Percentiles rank a stretch among this genome's conserved stretches.
These are phyloP conservation scores for Siniperca scherzeri DNA, from an alignment of 2,797 vertebrate genomes.

Conservation along the genomic window DNA sequence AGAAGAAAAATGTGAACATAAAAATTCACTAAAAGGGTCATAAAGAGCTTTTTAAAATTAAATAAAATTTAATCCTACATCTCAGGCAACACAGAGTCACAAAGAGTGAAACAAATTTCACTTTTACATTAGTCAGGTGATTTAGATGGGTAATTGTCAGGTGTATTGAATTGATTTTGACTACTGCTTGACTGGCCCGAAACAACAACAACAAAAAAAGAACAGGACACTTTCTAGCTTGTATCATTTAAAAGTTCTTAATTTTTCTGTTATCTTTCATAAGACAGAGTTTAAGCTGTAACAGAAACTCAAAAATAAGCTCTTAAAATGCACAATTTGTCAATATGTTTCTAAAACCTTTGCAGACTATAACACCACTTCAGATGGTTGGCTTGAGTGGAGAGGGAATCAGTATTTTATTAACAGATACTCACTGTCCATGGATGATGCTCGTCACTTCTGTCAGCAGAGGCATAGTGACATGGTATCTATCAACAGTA, in stretches of 20 bases:
- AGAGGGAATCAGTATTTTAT: conserved; percentile 90
- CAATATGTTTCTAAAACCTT: conserved; percentile 25
- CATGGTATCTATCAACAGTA: conserved; percentile 86
- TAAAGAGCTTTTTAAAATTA: background rate
- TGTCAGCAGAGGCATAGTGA: conserved; percentile 90
- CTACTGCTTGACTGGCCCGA: background rate
- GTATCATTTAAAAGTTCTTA: background rate
- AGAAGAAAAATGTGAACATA: background rate
- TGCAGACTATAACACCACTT: conserved; percentile 85
- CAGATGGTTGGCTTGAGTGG: conserved; percentile 91
- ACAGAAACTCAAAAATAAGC: background rate
- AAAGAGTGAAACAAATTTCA: background rate
- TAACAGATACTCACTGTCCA: conserved; percentile 71
- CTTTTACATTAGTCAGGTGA: background rate
- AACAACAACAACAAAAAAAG: background rate
- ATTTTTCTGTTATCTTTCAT: background rate
- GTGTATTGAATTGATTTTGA: background rate
- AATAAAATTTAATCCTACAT: background rate
- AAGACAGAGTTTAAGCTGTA: background rate
- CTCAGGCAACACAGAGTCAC: background rate
- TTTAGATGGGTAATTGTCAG: background rate
- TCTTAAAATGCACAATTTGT: background rate
- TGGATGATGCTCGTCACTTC: conserved; percentile 88
- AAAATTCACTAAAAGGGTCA: background rate
- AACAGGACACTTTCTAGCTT: background rate